Evolutionary conservation across 2,797 vertebrate species (phyloP).

Genomic region (Esox masquinongy): DNA sequence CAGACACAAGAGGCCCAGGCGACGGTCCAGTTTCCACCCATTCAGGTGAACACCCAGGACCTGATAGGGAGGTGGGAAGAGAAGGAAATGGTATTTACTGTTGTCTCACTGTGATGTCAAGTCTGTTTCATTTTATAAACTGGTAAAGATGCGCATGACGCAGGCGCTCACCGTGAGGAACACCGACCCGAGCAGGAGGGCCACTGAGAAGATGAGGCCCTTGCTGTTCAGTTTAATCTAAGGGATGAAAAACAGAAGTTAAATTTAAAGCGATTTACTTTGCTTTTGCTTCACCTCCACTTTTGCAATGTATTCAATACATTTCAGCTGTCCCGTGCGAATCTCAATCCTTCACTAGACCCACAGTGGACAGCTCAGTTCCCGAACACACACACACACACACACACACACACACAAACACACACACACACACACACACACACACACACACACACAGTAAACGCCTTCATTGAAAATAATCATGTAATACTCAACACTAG

Average conservation of each 20-base stretch:
- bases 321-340: neutral
- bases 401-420: constrained; percentile 2
- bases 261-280: neutral
- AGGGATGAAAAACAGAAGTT: neutral
- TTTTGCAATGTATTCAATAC: neutral
- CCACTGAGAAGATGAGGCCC: constrained; percentile 97
- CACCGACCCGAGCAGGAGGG: constrained; percentile 90
- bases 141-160: too few species aligned
- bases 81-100: neutral
- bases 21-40: constrained; percentile 93
- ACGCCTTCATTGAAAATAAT: neutral
- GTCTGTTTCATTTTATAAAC: neutral
- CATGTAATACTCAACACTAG: neutral
- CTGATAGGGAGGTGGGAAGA: constrained; percentile 61
- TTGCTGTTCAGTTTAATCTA: constrained; percentile 94
- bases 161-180: constrained; percentile 88
- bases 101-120: neutral
- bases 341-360: neutral
- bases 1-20: constrained; percentile 87
- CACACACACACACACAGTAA: constrained; percentile 7
- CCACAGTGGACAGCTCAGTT: neutral
- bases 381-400: neutral
- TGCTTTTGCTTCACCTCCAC: neutral
- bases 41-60: constrained; percentile 93
- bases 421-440: too few species aligned